Base-by-base conservation (phyloP, 1,140 invertebrate genomes). In the Lepidurus apus region DNA sequence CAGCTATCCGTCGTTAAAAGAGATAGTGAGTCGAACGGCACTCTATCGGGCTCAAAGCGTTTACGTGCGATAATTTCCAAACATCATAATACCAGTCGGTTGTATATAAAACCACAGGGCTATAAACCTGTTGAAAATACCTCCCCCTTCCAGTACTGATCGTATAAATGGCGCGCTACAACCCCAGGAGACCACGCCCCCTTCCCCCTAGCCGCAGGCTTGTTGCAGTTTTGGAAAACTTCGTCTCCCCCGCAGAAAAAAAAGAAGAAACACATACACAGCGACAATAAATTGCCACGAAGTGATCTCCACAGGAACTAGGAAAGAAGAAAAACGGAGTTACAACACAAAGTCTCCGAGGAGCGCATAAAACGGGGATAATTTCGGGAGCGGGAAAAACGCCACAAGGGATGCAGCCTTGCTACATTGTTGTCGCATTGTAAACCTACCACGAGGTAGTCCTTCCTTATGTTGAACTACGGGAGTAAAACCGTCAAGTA, bases 1-100 rank as follows among this genome's bases (percentile, higher is more conserved):
- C 10, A 65, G 34, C 34, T 34, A 34, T 21, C 17, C 17, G 53
- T 65, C 53, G 9, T 65, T 65, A 65, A 65, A 65, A 65, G 53
- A 13, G 34, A 65, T 65, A 65, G 7, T 21, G 21, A 34, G 34
- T 21, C 53, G 53, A 65, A 65, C 53, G 53, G 53, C 17, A n/a
- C 6, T 7, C 21, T n/a, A 65, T 21, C 13, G 53, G 13, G 53
- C 21, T 65, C 53, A 21, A 65, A 65, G 53, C 53, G 13, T 65
- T 65, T 65, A 17, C 53, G 53, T 21, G 53, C 21, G 53, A 65
- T 65, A 65, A 65, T 65, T 65, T 65, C 53, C 53, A 65, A n/a
- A 65, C 17, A 65, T 65, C 53, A 65, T 65, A 47, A 10, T 13
- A 65, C 21, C 17, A 21, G 17, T 65, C 53, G 53, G 1, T n/a